Evolutionary conservation across 2,113 vertebrate genomes (phyloP), one percentile per base, ranked within the genome.

Genomic region (Melanerpes aurifrons): DNA sequence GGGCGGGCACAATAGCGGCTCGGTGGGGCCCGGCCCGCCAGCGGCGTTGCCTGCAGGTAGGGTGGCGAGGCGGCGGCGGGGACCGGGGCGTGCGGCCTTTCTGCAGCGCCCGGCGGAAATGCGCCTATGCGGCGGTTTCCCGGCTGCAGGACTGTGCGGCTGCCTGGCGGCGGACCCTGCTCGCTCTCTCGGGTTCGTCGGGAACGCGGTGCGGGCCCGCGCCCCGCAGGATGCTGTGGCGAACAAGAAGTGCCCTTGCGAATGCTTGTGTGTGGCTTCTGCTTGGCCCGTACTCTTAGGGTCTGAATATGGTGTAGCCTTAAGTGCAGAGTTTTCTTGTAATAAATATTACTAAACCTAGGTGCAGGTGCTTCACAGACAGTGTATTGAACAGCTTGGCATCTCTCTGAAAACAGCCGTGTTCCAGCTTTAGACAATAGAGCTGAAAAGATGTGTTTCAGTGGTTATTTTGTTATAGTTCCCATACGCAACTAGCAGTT

Each of bases 241-340:
- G 2, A 28, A 8, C 32, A 0, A 2, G 32, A 15, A 0, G 15
- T 4, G 1, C 7, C 26, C 24, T 4, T 1, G 32, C 26, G 2
- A 2, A 1, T 11, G 1, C 1, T 29, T 10, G 29, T 2, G 11
- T 5, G 2, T 2, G 58, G 54, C 32, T 8, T 9, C 5, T 8
- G 15, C 1, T 12, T 8, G 18, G 45, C 66, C 24, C 48, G 0
- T 6, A n/a, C 26, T 15, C 7, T 4, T 2, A 9, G 21, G 0
- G 10, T 22, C 21, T 6, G 66, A 14, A 8, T 4, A 1, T 5
- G 28, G 11, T 12, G 18, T 10, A 62, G 32, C 58, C 62, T 8
- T 3, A 14, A 20, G 45, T 7, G 45, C 64, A 3, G 1, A 7
- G 3, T 82, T 29, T 17, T 15, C 25, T 40, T 0, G 5, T 6